Base-by-base conservation (phyloP, 2,113 vertebrate species). In the Syngnathoides biaculeatus region DNA sequence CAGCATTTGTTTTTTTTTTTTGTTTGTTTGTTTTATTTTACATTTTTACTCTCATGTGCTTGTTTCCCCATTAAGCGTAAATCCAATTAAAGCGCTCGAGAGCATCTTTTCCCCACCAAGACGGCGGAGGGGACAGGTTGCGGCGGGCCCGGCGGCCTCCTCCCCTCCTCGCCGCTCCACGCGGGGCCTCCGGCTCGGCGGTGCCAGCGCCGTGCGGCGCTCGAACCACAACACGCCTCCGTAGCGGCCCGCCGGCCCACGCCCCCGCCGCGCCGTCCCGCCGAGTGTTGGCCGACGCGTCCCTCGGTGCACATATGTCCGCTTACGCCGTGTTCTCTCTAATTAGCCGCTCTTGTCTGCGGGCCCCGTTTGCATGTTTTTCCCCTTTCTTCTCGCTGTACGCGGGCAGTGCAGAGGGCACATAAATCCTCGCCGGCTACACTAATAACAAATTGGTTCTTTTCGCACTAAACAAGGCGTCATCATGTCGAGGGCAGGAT, bases 51-150 rank as follows among this genome's bases (percentile, higher is more conserved):
- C 61, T 74, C 55, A 17, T 57, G 55, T 85, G 85, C 84, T 85
- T 88, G 86, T 88, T 88, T 88, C 85, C 85, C 83, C 80, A 87
- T 90, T 84, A 85, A 75, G 75, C 72, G 80, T 84, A 86, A 86
- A 90, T 89, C 85, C 86, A 89, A 88, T 87, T 88, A 88, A 86
- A 79, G 75, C 84, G 82, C 83, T 86, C 88, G 84, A 83, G 77
- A 84, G 82, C 79, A 71, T 72, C 78, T 87, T 86, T 86, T 85
- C 56, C 66, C 79, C 73, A 68, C 77, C 69, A 48, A 75, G 73
- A 77, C 68, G 45, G 69, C 74, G 81, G 79, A 79, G 86, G 72
- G 83, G 86, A 88, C 86, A 89, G 86, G 88, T 88, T 89, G 88
- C 35, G 72, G 53, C 56, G 71, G 79, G 78, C 79, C 75, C 84